Evolutionary conservation across 1,140 invertebrate genomes (phyloP).

Genomic region (Hypsibius dujardini): DNA sequence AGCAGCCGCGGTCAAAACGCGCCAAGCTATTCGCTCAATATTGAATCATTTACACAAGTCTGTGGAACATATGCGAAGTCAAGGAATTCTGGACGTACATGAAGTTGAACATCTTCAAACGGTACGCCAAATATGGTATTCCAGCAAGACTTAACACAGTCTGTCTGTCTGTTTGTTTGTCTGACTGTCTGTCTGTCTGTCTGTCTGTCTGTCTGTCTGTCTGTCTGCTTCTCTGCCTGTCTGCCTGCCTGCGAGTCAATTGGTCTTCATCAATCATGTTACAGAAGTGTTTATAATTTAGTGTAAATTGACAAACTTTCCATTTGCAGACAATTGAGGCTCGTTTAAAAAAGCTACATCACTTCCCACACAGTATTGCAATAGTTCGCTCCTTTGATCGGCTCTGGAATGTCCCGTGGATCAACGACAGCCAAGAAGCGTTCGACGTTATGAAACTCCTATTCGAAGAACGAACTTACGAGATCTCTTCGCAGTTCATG

Average conservation of each 20-base stretch:
- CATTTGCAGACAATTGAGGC: not conserved
- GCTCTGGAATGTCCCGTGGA: constrained; percentile 12
- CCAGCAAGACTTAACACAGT: not conserved
- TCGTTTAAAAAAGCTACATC: not conserved
- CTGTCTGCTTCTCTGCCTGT: not conserved
- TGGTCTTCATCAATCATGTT: not conserved
- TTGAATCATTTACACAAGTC: constrained; percentile 33
- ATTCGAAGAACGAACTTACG: not conserved
- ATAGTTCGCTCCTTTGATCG: not conserved
- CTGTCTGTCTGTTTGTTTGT: too few relatives aligned
- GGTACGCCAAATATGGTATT: constrained; percentile 23
- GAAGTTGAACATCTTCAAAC: constrained; percentile 29
- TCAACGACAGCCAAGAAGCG: not conserved
- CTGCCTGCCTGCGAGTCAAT: not conserved
- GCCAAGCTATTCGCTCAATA: constrained; percentile 34
- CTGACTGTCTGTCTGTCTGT: too few relatives aligned
- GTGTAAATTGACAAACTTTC: constrained; percentile 13
- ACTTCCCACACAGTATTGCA: not conserved
- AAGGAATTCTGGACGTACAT: constrained; percentile 33
- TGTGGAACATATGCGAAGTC: constrained; percentile 30
- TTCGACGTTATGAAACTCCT: not conserved
- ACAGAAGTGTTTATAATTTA: not conserved
- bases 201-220: too few relatives aligned
- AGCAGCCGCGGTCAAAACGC: constrained; percentile 35
- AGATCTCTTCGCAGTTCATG: not conserved